Evolutionary conservation across 2,888 invertebrate species (phyloP).

Genomic region (Dioctria rufipes): DNA sequence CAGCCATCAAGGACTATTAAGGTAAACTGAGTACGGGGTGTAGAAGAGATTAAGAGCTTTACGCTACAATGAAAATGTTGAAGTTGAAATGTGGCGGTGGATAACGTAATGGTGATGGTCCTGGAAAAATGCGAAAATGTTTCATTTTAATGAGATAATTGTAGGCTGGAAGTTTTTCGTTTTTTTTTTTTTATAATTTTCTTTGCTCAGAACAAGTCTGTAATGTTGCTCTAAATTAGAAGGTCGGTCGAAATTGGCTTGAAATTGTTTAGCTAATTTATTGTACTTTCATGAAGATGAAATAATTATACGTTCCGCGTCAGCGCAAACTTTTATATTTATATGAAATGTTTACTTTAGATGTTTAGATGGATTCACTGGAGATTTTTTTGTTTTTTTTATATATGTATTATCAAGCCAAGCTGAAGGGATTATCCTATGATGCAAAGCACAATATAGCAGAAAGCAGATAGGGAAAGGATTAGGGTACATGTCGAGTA

Average conservation of each 20-base stretch:
- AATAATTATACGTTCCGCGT: no score
- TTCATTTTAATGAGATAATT: constrained; percentile 43
- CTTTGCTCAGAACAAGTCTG: constrained; percentile 24
- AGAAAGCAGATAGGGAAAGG: no score
- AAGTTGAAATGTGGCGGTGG: constrained; percentile 19
- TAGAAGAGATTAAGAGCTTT: neutral
- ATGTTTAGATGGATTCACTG: no score
- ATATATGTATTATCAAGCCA: no score
- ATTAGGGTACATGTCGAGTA: no score
- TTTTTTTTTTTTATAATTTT: constrained; percentile 15
- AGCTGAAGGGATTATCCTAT: no score
- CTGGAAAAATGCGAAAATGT: constrained; percentile 33
- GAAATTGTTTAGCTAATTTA: no score
- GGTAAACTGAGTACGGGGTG: constrained; percentile 12
- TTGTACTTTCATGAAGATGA: no score
- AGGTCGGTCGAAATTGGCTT: neutral
- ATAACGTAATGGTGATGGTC: constrained; percentile 7
- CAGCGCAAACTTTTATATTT: no score
- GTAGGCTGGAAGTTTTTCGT: constrained; percentile 14
- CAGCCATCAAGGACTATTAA: constrained; percentile 7
- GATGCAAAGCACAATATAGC: no score
- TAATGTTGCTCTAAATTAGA: constrained; percentile 19
- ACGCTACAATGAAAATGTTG: constrained; percentile 41
- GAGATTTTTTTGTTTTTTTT: no score
- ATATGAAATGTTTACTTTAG: no score